Evolutionary conservation across 1,140 invertebrate genomes (phyloP).

Genomic region (Mylabris phalerata): DNA sequence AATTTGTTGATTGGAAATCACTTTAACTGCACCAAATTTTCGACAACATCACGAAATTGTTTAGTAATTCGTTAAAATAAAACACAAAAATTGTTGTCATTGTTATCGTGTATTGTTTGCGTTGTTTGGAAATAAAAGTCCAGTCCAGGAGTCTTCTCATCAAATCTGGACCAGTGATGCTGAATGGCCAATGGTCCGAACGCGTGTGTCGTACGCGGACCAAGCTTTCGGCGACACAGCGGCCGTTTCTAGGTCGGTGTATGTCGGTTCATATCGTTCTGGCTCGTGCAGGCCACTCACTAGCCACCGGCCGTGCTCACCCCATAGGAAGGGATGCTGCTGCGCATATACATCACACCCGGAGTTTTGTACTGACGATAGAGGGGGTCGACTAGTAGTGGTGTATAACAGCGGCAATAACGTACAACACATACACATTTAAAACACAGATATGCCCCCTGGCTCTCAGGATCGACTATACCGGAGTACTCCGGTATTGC

Average conservation of each 20-base stretch:
- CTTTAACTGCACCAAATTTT: too few species aligned
- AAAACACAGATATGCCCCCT: not conserved
- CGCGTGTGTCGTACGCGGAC: conserved; percentile 39
- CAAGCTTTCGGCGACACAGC: conserved; percentile 31
- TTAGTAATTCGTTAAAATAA: too few species aligned
- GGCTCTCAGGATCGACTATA: too few species aligned
- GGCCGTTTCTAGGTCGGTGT: conserved; percentile 29
- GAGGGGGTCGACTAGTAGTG: too few species aligned
- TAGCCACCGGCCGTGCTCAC: conserved; percentile 39
- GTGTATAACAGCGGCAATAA: conserved; percentile 22
- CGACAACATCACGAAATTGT: too few species aligned
- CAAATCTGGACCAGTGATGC: conserved; percentile 36
- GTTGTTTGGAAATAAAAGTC: not conserved
- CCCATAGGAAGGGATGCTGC: conserved; percentile 37
- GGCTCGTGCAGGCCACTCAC: conserved; percentile 37
- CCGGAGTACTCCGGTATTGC: too few species aligned
- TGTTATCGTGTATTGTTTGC: too few species aligned
- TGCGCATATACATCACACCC: conserved; percentile 27
- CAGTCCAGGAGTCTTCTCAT: not conserved
- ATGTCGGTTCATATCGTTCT: conserved; percentile 25
- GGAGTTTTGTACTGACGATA: conserved; percentile 10
- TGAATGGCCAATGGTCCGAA: conserved; percentile 41
- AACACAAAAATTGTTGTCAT: too few species aligned
- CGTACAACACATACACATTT: not conserved
- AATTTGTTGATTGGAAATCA: too few species aligned